Evolutionary conservation across 2,113 vertebrate species (phyloP).

Genomic region (Erythrocercus mccallii): DNA sequence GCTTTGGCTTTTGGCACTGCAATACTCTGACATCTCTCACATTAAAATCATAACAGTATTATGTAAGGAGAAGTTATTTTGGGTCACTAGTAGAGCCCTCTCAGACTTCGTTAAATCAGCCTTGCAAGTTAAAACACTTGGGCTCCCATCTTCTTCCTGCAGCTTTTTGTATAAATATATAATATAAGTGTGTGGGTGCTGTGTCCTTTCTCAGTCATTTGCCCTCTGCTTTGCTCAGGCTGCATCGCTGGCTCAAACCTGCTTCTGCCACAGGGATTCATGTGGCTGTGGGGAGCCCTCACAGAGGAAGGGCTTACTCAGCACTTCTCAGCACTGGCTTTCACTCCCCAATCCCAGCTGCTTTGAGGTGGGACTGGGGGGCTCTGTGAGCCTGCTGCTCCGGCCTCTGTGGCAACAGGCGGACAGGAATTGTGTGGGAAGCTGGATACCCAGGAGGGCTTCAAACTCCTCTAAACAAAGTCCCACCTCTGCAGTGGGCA

Average conservation of each 20-base stretch:
- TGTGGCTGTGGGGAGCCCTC: neutral
- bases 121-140: neutral
- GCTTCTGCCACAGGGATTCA: accelerated
- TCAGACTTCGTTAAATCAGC: neutral
- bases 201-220: neutral
- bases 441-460: neutral
- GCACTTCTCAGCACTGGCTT: neutral
- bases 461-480: neutral
- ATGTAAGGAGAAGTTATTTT: slow-evolving; percentile 56
- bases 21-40: neutral
- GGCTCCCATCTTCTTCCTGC: neutral
- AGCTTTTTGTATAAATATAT: neutral
- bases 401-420: accelerated
- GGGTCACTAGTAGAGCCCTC: neutral
- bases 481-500: neutral
- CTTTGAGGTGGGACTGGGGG: neutral
- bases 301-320: neutral
- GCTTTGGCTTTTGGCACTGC: slow-evolving; percentile 42
- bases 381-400: neutral
- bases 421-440: neutral
- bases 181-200: accelerated
- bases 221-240: neutral
- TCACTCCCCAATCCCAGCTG: no score
- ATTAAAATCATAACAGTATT: slow-evolving; percentile 46
- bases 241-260: accelerated